Conservation (phyloP, 2,888 invertebrate genomes). For the Tenthredo mesomela region DNA sequence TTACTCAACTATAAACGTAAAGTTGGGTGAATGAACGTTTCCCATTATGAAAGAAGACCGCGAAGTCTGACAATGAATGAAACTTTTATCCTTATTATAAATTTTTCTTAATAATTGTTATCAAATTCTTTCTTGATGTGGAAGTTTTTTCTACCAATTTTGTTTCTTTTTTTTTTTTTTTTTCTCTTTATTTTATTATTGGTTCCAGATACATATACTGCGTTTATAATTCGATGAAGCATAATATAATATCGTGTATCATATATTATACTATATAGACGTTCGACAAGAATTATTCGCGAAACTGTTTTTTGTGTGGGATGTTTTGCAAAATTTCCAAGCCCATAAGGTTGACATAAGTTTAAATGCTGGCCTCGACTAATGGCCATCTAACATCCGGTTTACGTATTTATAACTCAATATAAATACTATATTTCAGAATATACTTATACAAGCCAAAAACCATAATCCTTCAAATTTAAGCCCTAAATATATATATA, state of each 20-base stretch:
- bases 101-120: not conserved
- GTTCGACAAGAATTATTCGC: not conserved
- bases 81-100: not conserved
- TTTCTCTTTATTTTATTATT: not conserved
- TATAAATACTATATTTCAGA: constrained; percentile 7
- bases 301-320: not conserved
- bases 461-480: not conserved
- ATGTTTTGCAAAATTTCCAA: not conserved
- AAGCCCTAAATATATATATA: not conserved
- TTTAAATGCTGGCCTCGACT: constrained; percentile 25
- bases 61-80: constrained; percentile 7
- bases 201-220: not conserved
- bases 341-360: constrained; percentile 12
- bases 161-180: not conserved
- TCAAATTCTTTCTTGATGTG: not conserved
- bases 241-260: not conserved
- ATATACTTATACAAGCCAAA: not conserved
- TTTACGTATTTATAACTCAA: constrained; percentile 33
- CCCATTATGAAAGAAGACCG: not conserved
- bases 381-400: constrained; percentile 29
- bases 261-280: not conserved
- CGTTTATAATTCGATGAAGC: not conserved
- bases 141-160: not conserved
- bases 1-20: not conserved
- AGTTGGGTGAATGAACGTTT: not conserved